Evolutionary conservation across 2,888 invertebrate species (phyloP).

Genomic region (Atrina japonica): DNA sequence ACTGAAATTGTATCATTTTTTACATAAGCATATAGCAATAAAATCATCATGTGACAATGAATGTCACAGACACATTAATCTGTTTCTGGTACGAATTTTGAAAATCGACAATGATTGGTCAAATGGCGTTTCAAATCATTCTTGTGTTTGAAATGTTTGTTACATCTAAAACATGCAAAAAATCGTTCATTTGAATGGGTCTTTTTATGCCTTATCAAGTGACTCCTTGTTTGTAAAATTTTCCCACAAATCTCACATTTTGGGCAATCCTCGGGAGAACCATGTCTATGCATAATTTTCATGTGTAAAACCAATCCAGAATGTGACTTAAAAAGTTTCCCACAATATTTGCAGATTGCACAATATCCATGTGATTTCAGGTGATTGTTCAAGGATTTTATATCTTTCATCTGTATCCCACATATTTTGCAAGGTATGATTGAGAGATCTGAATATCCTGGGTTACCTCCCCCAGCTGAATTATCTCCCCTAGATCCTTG

Average conservation of each 20-base stretch:
- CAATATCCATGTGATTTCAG: slow-evolving; percentile 14
- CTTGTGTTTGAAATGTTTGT: slow-evolving; percentile 44
- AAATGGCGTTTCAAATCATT: slow-evolving; percentile 38
- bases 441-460: too few relatives aligned
- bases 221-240: slow-evolving; percentile 36
- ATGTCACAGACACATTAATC: too few relatives aligned
- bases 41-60: too few relatives aligned
- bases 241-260: slow-evolving; percentile 39
- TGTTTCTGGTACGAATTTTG: too few relatives aligned
- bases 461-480: too few relatives aligned
- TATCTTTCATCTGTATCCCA: too few relatives aligned
- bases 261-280: not conserved
- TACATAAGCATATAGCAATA: too few relatives aligned
- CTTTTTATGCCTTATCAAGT: slow-evolving; percentile 38
- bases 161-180: slow-evolving; percentile 31
- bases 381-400: slow-evolving; percentile 9
- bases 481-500: too few relatives aligned
- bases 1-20: too few relatives aligned
- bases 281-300: slow-evolving; percentile 7
- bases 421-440: too few relatives aligned
- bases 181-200: slow-evolving; percentile 34
- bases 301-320: slow-evolving; percentile 24
- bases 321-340: slow-evolving; percentile 22
- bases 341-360: slow-evolving; percentile 26
- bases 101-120: not conserved